Evolutionary conservation across 2,888 invertebrate species (phyloP), one percentile per base, ranked within the genome.

Genomic region (Amphipoea lucens): DNA sequence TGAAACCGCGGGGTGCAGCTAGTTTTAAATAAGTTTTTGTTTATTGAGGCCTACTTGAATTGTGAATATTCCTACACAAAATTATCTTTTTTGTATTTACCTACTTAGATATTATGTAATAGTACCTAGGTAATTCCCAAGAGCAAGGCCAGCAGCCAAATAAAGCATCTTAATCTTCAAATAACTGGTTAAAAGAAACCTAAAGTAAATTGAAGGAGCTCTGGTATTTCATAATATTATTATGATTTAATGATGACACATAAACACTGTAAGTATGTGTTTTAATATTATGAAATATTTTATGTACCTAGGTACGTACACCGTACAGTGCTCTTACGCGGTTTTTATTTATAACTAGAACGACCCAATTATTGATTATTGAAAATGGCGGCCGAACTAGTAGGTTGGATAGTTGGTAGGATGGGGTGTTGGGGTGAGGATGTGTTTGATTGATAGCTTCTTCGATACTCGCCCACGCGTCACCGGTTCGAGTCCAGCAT

Each of bases 251-350:
- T 12, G 76, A 82, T 12, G 76, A 82, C 60, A 67, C 80, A 82
- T 60, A 65, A 20, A 54, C 80, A 68, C 60, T 62, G 51, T 42
- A 42, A 0, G 5, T n/a, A 9, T 6, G 57, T 79, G 76, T 75
- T 76, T 45, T 62, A 80, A 76, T 68, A 42, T 75, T 76, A 68
- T 45, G 83, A 80, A 76, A 76, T 62, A 48, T 71, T 51, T 23
- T 20, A 14, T 36, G 14, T 51, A 29, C 29, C 29, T 29, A 40
- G 17, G 6, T 17, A 1, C 42, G 6, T 69, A 71, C 36, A 63
- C 36, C 3, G 9, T 57, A 23, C 9, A 57, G 23, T 57, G 4
- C n/a, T 36, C 63, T 42, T 45, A 63, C 14, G 51, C 40, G n/a
- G n/a, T 54, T 23, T 36, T 20, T 81, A 72, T 78, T 72, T 70